Evolutionary conservation across 37 sponge, comb jelly and placozoan species (phyloP).

Genomic region (Aplysina aerophoba): DNA sequence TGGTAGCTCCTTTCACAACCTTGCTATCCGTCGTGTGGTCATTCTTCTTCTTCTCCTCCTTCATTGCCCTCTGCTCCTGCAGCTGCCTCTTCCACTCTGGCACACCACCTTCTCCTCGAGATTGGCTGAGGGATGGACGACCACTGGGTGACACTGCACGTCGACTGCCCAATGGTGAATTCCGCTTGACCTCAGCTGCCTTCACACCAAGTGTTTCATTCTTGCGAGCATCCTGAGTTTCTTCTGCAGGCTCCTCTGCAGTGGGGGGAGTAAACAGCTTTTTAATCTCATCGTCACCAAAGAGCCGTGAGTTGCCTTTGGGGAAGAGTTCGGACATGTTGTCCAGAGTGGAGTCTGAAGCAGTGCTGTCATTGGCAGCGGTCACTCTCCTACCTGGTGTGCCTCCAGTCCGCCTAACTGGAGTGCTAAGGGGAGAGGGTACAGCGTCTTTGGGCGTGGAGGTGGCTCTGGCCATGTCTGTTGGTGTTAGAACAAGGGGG

Average conservation of each 20-base stretch:
- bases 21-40: not conserved
- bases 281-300: constrained; percentile 17
- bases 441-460: constrained; percentile 2
- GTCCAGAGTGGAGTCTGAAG: not conserved
- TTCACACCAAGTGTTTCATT: too few relatives aligned
- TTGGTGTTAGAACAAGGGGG: too few relatives aligned
- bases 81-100: constrained; percentile 38
- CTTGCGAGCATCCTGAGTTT: constrained; percentile 4
- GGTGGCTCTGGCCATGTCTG: not conserved
- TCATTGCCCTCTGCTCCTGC: constrained; percentile 18
- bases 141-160: too few relatives aligned
- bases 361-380: not conserved
- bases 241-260: not conserved
- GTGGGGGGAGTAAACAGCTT: not conserved
- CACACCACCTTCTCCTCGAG: not conserved
- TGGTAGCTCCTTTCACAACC: not conserved
- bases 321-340: constrained; percentile 18
- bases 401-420: not conserved
- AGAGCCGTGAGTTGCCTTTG: not conserved
- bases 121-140: too few relatives aligned
- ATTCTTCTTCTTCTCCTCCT: not conserved
- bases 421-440: not conserved
- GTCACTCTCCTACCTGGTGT: not conserved
- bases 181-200: too few relatives aligned
- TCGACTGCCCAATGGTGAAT: too few relatives aligned